Evolutionary conservation across 2,888 invertebrate genomes (phyloP), one percentile per base, ranked within the genome.

Genomic region (Eueremaeus valkanovi): DNA sequence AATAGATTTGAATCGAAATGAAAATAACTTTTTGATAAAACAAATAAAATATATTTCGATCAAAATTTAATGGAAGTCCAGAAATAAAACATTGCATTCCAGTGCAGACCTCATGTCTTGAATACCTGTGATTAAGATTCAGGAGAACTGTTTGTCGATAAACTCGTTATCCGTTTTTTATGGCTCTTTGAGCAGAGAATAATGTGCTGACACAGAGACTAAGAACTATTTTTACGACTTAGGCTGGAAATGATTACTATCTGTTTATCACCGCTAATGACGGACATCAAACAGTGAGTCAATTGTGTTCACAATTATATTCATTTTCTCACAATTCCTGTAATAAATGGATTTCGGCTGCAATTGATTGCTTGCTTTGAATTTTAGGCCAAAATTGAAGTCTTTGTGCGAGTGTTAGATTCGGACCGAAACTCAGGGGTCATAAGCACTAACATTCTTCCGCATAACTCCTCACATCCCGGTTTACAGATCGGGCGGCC

Each of bases 211-310:
- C 42, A 68, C 27, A 3, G 31, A 42, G 3, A n/a, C 13, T 68
- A 68, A 68, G 27, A 18, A 24, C 29, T 63, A 55, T 63, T 63
- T 63, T 63, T 63, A 63, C 29, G 31, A 63, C 63, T 55, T 49
- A 90, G 90, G 89, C 86, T 76, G 90, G 89, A 9, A 85, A 89
- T 81, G 86, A 88, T 80, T 86, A 90, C 80, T 87, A 87, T 79
- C 84, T 90, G 24, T 90, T 88, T 83, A 88, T 90, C 73, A 89
- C 88, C 1, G 89, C 88, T 21, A 86, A 86, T 27, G 89, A 90
- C 82, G 90, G 90, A 6, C 85, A 86, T 77, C 84, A 89, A 73
- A 76, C 78, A 49, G 79, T 79, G 73, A 77, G 76, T 72, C 18
- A 33, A 40, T 72, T 51, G 29, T 21, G 9, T 27, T 29, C 21